A percentile compares a stretch with the other conserved stretches of the same genome.
These are phyloP conservation scores for Hippoglossus stenolepis DNA, from an alignment of 2,113 vertebrate species.

Conservation along the genomic window DNA sequence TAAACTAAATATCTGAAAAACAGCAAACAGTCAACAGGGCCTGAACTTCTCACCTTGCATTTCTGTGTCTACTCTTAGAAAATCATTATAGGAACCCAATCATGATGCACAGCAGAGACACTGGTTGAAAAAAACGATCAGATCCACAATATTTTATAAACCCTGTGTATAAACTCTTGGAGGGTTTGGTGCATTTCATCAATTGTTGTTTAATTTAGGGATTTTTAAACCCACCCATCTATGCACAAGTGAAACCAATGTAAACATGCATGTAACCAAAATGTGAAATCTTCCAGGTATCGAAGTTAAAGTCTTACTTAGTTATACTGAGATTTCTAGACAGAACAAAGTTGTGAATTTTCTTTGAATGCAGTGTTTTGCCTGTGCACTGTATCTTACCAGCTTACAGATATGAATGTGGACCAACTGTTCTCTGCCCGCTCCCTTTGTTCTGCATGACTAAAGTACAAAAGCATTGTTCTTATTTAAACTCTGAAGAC, in stretches of 20 bases:
- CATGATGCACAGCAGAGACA: no score
- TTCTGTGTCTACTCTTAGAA: no score
- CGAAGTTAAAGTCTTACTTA: no score
- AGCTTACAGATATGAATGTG: not conserved
- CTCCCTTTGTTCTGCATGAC: conserved; percentile 31
- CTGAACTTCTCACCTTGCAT: no score
- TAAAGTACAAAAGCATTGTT: conserved; percentile 40
- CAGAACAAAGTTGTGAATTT: not conserved
- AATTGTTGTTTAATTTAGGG: not conserved
- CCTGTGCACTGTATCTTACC: conserved; percentile 1
- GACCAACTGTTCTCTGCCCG: not conserved
- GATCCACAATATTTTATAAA: not conserved
- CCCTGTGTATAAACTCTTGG: not conserved
- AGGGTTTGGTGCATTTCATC: not conserved
- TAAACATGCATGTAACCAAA: no score
- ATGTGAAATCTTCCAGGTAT: not conserved
- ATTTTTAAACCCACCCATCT: not conserved
- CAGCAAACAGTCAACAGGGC: not conserved
- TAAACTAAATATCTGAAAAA: conserved; percentile 4
- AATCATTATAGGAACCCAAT: no score
- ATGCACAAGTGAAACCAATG: not conserved
- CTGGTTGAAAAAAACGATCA: no score
- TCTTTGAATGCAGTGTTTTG: conserved; percentile 6
- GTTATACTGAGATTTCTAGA: no score
- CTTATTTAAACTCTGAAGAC: conserved; percentile 47